A percentile compares a stretch with the other conserved stretches of the same genome.
Conservation (phyloP, 2,797 vertebrate genomes). For the Antrozous pallidus region DNA sequence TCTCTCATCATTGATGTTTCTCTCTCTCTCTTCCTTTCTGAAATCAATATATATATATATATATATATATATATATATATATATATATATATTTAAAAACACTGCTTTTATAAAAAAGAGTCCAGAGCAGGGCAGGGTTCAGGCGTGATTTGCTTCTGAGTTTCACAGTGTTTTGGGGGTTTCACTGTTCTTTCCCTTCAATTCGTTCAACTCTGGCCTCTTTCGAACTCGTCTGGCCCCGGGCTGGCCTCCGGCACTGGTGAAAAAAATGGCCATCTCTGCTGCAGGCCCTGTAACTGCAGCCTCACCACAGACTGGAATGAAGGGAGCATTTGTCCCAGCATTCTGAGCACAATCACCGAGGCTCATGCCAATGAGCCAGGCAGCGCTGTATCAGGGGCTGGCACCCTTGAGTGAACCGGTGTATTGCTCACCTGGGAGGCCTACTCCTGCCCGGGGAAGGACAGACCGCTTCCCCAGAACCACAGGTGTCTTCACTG, state of each 20-base stretch:
- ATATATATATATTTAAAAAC: too few species aligned
- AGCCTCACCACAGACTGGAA: neutral
- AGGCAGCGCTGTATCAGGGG: neutral
- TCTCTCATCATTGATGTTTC: too few species aligned
- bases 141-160: neutral
- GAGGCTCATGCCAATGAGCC: neutral
- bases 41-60: too few species aligned
- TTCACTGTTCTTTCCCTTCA: neutral
- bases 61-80: too few species aligned
- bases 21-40: too few species aligned
- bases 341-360: accelerated
- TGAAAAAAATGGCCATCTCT: neutral
- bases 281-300: neutral
- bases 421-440: neutral
- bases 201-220: neutral
- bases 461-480: neutral
- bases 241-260: accelerated
- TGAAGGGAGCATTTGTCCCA: neutral
- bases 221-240: neutral
- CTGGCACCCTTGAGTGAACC: too few species aligned
- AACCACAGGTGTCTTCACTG: neutral
- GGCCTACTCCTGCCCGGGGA: neutral
- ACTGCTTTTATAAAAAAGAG: neutral
- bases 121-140: neutral
- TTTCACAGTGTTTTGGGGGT: neutral